Evolutionary conservation across 2,888 invertebrate species (phyloP).

Genomic region (Xylota segnis): DNA sequence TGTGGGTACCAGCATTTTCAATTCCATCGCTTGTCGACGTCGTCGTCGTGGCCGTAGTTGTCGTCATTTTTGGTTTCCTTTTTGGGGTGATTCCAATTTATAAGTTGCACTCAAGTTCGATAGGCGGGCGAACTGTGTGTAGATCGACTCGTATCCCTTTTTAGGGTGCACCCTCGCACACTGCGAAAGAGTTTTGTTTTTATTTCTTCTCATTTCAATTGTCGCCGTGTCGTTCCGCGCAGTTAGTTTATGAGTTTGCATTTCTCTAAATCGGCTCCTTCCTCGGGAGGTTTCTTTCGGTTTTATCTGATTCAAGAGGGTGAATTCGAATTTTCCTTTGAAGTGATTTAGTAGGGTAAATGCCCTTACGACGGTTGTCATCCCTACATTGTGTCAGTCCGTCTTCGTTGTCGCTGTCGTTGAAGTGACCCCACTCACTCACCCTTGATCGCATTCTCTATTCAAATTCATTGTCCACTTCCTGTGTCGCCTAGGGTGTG

Average conservation of each 20-base stretch:
- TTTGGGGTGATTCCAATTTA: conserved; percentile 73
- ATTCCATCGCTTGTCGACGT: conserved; percentile 25
- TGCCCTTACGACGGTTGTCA: conserved; percentile 20
- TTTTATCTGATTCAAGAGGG: conserved; percentile 30
- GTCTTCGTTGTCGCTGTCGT: conserved; percentile 22
- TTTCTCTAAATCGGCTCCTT: conserved; percentile 35
- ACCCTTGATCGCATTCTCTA: conserved; percentile 41
- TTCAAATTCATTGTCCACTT: conserved; percentile 53
- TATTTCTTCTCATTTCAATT: conserved; percentile 5
- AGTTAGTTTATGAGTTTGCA: conserved; percentile 50
- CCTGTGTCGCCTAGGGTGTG: conserved; percentile 70
- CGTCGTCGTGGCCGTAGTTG: conserved; percentile 15
- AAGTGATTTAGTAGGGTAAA: conserved; percentile 64
- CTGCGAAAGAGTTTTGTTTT: conserved; percentile 20
- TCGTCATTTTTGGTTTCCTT: conserved; percentile 54
- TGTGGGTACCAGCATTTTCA: conserved; percentile 75
- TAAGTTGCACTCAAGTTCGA: conserved; percentile 52
- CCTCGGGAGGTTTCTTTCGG: neutral
- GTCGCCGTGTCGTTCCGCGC: conserved; percentile 39
- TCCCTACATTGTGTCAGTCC: neutral
- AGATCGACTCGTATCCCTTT: conserved; percentile 47
- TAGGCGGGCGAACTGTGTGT: conserved; percentile 44
- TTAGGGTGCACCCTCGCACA: conserved; percentile 45
- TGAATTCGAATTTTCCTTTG: conserved; percentile 42
- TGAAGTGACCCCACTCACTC: conserved; percentile 59